Evolutionary conservation across 2,797 vertebrate species (phyloP).

Genomic region (Lacerta agilis): DNA sequence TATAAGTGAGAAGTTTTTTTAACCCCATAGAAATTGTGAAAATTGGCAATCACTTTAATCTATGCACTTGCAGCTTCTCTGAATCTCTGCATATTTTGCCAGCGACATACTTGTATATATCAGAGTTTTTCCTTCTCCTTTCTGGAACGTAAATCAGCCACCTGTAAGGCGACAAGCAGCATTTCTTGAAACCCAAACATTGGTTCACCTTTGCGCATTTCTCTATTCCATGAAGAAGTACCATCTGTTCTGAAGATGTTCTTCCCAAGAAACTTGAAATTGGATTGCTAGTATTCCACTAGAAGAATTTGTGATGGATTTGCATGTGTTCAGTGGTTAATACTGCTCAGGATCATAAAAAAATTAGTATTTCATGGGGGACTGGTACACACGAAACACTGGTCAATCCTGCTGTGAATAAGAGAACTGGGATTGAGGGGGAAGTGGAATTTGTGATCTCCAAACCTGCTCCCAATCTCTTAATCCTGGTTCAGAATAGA

Average conservation of each 20-base stretch:
- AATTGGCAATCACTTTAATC: slow-evolving; percentile 57
- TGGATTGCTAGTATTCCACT: slow-evolving; percentile 65
- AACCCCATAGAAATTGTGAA: slow-evolving; percentile 66
- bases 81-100: slow-evolving; percentile 51
- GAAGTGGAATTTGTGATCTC: neutral
- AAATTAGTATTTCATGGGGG: slow-evolving; percentile 45
- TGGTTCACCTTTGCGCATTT: slow-evolving; percentile 58
- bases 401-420: neutral
- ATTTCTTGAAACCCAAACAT: slow-evolving; percentile 61
- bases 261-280: slow-evolving; percentile 47
- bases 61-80: slow-evolving; percentile 58
- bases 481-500: slow-evolving; percentile 1
- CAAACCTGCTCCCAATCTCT: neutral
- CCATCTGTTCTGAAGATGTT: slow-evolving; percentile 72
- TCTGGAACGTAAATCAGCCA: slow-evolving; percentile 50
- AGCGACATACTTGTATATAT: slow-evolving; percentile 64
- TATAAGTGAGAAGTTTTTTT: slow-evolving; percentile 75
- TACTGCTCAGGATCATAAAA: slow-evolving; percentile 70
- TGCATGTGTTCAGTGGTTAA: slow-evolving; percentile 66
- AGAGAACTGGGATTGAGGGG: neutral
- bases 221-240: slow-evolving; percentile 62
- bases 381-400: slow-evolving; percentile 10
- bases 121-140: slow-evolving; percentile 35
- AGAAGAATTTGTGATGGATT: slow-evolving; percentile 59
- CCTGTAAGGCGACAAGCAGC: slow-evolving; percentile 51